A percentile compares a stretch with the other conserved stretches of the same genome.
Conservation (phyloP, 2,888 invertebrate species). For the Orgyia antiqua region DNA sequence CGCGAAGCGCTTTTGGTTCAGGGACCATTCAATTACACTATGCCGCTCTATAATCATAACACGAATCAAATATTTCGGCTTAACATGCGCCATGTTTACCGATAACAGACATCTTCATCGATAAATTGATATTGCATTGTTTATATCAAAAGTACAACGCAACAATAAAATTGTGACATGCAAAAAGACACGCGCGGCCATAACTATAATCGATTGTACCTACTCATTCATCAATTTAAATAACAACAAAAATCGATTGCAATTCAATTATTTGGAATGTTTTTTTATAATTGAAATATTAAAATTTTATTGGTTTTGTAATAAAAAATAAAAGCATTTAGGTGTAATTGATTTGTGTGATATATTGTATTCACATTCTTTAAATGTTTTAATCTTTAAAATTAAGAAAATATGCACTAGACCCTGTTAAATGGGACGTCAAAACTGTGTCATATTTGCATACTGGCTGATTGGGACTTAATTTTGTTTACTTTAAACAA, state of each 20-base stretch:
- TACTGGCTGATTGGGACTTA: too few relatives aligned
- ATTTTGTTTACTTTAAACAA: too few relatives aligned
- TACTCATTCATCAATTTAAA: too few relatives aligned
- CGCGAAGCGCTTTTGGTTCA: slow-evolving; percentile 24
- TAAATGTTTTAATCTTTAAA: too few relatives aligned
- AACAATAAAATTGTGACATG: slow-evolving; percentile 8
- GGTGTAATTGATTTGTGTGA: neutral
- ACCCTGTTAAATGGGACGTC: too few relatives aligned
- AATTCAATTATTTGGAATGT: slow-evolving; percentile 1
- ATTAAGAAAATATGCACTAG: too few relatives aligned
- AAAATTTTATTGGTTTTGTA: slow-evolving; percentile 1
- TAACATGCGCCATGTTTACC: slow-evolving; percentile 35
- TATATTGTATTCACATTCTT: slow-evolving; percentile 1
- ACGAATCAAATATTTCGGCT: slow-evolving; percentile 61
- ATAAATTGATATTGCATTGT: slow-evolving; percentile 32
- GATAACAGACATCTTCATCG: slow-evolving; percentile 36
- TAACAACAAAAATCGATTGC: slow-evolving; percentile 1
- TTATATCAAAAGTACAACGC: slow-evolving; percentile 17
- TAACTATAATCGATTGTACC: neutral
- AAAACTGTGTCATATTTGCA: too few relatives aligned
- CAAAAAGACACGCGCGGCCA: neutral
- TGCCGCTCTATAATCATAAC: slow-evolving; percentile 66
- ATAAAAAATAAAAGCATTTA: slow-evolving; percentile 1
- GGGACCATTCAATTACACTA: slow-evolving; percentile 38
- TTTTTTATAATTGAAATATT: slow-evolving; percentile 1